Percentiles rank a stretch among this genome's conserved stretches.
Conservation (phyloP, 2,888 invertebrate genomes). For the Trissonchulus sp. region DNA sequence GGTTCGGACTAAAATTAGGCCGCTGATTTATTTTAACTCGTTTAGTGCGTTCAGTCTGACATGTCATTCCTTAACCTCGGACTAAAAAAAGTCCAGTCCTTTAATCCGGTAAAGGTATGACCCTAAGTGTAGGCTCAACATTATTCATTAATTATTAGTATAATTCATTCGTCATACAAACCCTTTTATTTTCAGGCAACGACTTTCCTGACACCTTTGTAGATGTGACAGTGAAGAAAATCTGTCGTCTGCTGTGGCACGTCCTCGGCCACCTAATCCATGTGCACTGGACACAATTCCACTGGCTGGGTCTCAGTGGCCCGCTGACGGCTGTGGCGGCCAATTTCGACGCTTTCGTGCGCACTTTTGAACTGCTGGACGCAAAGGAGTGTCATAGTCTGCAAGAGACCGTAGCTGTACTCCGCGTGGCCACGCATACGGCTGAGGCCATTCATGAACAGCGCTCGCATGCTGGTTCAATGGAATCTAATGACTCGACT, state of each 20-base stretch:
- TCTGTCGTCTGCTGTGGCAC: constrained; percentile 90
- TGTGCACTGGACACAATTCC: constrained; percentile 91
- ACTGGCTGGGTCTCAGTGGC: constrained; percentile 83
- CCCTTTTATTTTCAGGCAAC: constrained; percentile 66
- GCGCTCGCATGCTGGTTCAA: background rate
- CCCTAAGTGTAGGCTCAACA: too few relatives aligned
- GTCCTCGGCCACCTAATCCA: constrained; percentile 97
- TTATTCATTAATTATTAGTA: too few relatives aligned
- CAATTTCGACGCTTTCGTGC: constrained; percentile 69
- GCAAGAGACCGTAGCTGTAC: background rate
- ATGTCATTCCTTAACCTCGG: too few relatives aligned
- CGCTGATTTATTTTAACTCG: too few relatives aligned
- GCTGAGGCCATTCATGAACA: too few relatives aligned
- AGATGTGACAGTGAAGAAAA: constrained; percentile 90
- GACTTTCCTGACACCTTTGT: constrained; percentile 83
- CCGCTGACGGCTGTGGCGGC: constrained; percentile 95
- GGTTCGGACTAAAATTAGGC: too few relatives aligned
- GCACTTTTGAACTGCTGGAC: constrained; percentile 7
- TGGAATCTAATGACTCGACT: too few relatives aligned
- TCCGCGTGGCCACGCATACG: background rate
- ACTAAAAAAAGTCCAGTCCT: too few relatives aligned
- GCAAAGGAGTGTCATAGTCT: background rate
- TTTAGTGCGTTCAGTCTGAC: too few relatives aligned
- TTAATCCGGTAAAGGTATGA: too few relatives aligned
- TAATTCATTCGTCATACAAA: too few relatives aligned